phyloP scores from a whole-genome alignment of 2,113 vertebrate genomes.

The Campylorhamphus procurvoides region DNA sequence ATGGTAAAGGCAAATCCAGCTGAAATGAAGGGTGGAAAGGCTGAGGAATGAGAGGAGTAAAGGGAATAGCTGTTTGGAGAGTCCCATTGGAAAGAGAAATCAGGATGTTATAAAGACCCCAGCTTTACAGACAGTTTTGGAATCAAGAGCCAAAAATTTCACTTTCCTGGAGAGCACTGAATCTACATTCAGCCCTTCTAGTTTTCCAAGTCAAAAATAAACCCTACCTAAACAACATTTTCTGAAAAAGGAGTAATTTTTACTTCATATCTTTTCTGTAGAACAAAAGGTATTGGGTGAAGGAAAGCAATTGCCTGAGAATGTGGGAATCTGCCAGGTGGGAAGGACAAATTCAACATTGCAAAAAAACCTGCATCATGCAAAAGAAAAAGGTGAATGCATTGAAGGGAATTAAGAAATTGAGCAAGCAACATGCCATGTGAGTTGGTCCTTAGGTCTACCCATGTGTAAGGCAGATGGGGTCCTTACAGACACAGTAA shows the following conservation, averaged over 20 bases:
- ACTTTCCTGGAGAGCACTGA: neutral
- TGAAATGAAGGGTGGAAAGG: neutral
- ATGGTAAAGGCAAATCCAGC: neutral
- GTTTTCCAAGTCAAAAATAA: neutral
- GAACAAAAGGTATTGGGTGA: neutral
- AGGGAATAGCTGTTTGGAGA: neutral
- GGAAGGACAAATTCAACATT: neutral
- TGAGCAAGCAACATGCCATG: neutral
- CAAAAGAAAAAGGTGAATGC: neutral
- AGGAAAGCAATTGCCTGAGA: neutral
- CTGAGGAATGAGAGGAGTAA: neutral
- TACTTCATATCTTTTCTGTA: neutral
- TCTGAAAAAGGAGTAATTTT: neutral
- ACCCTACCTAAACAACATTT: neutral
- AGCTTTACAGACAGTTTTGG: neutral
- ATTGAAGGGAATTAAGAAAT: neutral
- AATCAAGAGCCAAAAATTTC: neutral
- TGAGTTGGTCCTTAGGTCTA: neutral
- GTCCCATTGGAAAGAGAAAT: rapidly evolving
- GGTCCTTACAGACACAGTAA: neutral
- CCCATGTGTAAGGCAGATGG: neutral
- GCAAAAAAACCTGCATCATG: neutral
- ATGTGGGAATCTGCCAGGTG: neutral
- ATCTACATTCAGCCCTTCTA: neutral
- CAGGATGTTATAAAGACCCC: neutral